Base-by-base conservation (phyloP, 2,888 invertebrate species). In the Mesorhabditis sp. region DNA sequence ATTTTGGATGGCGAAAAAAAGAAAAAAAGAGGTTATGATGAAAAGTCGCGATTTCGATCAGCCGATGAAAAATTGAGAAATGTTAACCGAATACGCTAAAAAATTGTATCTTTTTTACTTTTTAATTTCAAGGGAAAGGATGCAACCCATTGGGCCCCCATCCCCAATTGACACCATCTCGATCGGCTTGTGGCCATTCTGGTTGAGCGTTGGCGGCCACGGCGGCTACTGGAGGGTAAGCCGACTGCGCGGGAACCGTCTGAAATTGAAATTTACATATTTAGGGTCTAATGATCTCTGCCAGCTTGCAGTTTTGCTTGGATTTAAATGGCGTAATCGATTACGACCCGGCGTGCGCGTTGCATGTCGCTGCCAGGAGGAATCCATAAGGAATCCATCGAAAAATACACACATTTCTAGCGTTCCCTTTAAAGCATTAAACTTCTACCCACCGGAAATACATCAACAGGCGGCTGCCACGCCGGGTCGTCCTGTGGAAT, bases 401-500 rank as follows among this genome's bases (percentile, higher is more conserved):
- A 50, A n/a, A 10, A 50, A 28, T 28, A 28, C 28, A 28, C 28
- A 28, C 1, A 28, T 28, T 28, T 28, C 28, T 28, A 28, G 28
- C 28, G 28, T 28, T 28, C 28, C 28, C 28, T 28, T 28, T 28
- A 28, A 28, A 28, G 28, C 28, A 28, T 28, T 28, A 28, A 28
- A 28, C 28, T 28, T 28, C 28, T 28, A 28, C 58, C 1, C 58
- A 50, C 58, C 58, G 58, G 58, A n/a, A 50, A 50, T 13, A n/a
- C 58, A n/a, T 50, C 58, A n/a, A 13, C 10, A 10, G 58, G 58
- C n/a, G 58, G 58, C n/a, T 50, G 58, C 58, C 58, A 50, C 7
- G 58, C n/a, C 58, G 58, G 58, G 45, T 69, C 74, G 64, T 73
- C 74, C 5, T 67, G 67, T 42, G 69, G 70, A n/a, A 72, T 45